These are phyloP conservation scores for Phyllotis vaccarum DNA, from an alignment of 2,797 vertebrate species.

Conservation along the genomic window DNA sequence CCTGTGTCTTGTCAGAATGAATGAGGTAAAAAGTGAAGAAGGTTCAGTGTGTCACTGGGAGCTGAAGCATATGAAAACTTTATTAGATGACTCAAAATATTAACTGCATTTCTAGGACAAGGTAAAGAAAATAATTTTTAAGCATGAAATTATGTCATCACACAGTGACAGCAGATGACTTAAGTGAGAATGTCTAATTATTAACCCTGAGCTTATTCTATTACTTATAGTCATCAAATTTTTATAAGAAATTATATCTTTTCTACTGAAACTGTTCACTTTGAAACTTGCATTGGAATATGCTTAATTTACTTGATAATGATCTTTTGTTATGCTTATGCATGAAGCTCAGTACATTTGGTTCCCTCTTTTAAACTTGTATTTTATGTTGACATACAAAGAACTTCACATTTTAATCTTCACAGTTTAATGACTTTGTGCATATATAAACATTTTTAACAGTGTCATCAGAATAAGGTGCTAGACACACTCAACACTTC, in stretches of 20 bases:
- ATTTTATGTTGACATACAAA: neutral
- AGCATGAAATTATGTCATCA: conserved; percentile 12
- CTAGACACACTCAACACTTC: neutral
- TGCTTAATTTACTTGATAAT: neutral
- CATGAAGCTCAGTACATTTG: neutral
- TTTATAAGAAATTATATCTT: neutral
- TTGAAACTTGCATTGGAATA: neutral
- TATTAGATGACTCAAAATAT: neutral
- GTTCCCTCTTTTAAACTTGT: neutral
- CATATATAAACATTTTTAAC: neutral
- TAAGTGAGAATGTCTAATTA: neutral
- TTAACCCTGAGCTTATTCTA: neutral
- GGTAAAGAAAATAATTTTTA: conserved; percentile 12
- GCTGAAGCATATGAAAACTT: neutral
- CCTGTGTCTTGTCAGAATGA: neutral
- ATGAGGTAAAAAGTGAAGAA: neutral
- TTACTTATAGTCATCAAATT: neutral
- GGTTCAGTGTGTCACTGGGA: neutral
- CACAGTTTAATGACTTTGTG: neutral
- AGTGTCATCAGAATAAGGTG: neutral
- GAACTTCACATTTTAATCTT: neutral
- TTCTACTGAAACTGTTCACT: neutral
- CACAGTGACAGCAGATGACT: neutral
- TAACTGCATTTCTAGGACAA: neutral
- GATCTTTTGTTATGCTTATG: neutral